Conservation (phyloP, 2,888 invertebrate species). For the Noctua fimbriata region DNA sequence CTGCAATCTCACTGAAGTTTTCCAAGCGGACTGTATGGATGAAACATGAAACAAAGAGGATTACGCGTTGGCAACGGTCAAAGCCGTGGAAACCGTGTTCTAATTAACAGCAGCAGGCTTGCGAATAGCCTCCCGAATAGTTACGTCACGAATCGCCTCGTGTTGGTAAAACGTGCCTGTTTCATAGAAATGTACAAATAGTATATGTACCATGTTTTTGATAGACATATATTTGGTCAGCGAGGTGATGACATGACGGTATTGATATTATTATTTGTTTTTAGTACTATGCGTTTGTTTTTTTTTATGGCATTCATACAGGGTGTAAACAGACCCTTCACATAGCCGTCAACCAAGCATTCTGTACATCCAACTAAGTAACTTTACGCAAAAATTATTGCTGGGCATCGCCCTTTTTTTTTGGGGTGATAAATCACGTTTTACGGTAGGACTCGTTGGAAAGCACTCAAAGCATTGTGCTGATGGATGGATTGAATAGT, state of each 20-base stretch:
- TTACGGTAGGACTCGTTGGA: too few relatives aligned
- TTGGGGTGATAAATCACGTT: too few relatives aligned
- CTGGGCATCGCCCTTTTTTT: too few relatives aligned
- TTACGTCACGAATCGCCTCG: conserved; percentile 45
- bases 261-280: neutral
- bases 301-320: neutral
- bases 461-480: too few relatives aligned
- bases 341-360: too few relatives aligned
- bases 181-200: neutral
- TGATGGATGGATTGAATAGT: too few relatives aligned
- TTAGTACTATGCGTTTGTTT: conserved; percentile 3
- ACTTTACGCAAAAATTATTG: too few relatives aligned
- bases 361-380: too few relatives aligned
- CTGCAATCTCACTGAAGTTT: neutral
- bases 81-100: conserved; percentile 25
- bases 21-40: neutral
- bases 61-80: conserved; percentile 36
- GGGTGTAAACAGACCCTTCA: too few relatives aligned
- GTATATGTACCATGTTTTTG: neutral
- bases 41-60: conserved; percentile 30
- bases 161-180: conserved; percentile 33
- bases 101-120: conserved; percentile 50
- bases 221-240: conserved; percentile 4
- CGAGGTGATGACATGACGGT: conserved; percentile 4
- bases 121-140: conserved; percentile 22